Conservation (phyloP, 1,140 invertebrate species). For the Palaemon carinicauda region DNA sequence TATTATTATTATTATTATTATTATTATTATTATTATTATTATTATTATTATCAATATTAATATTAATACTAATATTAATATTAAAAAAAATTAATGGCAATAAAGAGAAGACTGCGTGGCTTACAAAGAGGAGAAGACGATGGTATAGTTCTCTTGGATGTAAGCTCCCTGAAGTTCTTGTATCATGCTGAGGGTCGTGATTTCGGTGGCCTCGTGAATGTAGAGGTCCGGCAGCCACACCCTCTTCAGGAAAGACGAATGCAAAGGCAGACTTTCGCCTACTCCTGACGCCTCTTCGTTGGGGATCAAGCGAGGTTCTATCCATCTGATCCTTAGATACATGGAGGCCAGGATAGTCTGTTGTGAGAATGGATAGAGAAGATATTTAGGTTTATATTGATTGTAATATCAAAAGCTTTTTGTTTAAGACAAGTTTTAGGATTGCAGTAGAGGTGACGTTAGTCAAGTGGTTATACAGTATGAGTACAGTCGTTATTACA, state of each 20-base stretch:
- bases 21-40: too few species aligned
- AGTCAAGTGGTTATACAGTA: too few species aligned
- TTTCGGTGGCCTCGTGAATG: slow-evolving; percentile 3
- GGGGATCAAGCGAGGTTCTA: background rate
- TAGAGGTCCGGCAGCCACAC: slow-evolving; percentile 23
- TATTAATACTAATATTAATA: too few species aligned
- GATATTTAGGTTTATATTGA: too few species aligned
- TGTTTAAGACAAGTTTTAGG: too few species aligned
- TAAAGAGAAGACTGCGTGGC: background rate
- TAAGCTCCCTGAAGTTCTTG: slow-evolving; percentile 15
- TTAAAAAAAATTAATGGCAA: too few species aligned
- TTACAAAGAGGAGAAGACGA: slow-evolving; percentile 8
- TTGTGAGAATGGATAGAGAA: background rate
- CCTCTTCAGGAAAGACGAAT: background rate
- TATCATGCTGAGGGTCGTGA: slow-evolving; percentile 10
- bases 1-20: too few species aligned
- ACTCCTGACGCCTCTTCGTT: background rate
- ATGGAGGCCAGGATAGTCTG: slow-evolving; percentile 9
- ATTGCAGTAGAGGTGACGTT: too few species aligned
- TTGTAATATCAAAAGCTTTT: too few species aligned
- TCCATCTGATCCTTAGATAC: slow-evolving; percentile 21
- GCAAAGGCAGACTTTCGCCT: background rate
- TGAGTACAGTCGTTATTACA: too few species aligned
- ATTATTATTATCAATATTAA: too few species aligned
- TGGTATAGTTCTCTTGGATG: background rate